Base-by-base conservation (phyloP, 2,888 invertebrate genomes). In the Mesorhabditis spiculigera region DNA sequence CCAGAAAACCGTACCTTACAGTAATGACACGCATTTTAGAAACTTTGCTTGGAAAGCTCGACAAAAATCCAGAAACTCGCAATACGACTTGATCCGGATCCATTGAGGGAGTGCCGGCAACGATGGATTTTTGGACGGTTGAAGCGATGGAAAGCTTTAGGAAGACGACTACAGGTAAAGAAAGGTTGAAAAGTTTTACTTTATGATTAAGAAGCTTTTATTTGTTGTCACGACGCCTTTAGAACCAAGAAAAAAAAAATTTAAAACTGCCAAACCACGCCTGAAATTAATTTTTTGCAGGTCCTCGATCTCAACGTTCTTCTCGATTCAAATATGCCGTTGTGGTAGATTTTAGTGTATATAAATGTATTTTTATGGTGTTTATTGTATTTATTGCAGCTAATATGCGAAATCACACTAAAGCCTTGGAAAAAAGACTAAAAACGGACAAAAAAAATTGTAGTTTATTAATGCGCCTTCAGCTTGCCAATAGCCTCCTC, bases 111-210 rank as follows among this genome's bases (percentile, higher is more conserved):
- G n/a, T 13, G n/a, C 10, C 1, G 58, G 8, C 8, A 50, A 50
- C 8, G n/a, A 50, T 50, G 58, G 58, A 50, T 50, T 50, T 10
- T n/a, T 13, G 2, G 58, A 13, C 8, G 58, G n/a, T 10, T 50
- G 8, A 50, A 50, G n/a, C 58, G 58, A 50, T 50, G 58, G 58
- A 50, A 50, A 50, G 8, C n/a, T 50, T 50, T 50, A 50, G 58
- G 58, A n/a, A n/a, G n/a, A 50, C 8, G n/a, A n/a, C n/a, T 50
- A 50, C 58, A 50, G 58, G 58, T 50, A 50, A 50, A 50, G 50
- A 50, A 50, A 13, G 6, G 6, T 28, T 28, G 1, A 28, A 3
- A 1, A 28, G 28, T 28, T 28, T 28, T 28, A 28, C 3, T 28
- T 28, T 1, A 28, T 28, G 28, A 28, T 1, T 28, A 28, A 28